Base-by-base conservation (phyloP, 2,113 vertebrate species). In the Gallinago media region DNA sequence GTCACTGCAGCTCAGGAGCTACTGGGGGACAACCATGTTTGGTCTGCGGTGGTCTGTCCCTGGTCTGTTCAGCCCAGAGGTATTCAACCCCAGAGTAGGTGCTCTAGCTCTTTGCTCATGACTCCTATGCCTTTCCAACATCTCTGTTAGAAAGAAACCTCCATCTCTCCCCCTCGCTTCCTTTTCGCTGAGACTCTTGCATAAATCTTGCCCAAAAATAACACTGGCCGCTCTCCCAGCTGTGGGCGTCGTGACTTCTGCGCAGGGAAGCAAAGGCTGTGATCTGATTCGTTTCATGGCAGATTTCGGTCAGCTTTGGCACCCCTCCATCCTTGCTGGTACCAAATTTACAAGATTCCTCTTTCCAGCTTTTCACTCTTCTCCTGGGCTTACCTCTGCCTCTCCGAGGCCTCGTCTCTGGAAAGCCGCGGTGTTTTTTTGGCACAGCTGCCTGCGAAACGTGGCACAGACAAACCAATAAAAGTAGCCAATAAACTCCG, bases 191-290 rank as follows among this genome's bases (percentile, higher is more conserved):
- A 89, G 77, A 27, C 74, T 92, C 46, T 85, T 32, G 84, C 80
- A 82, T 23, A 87, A 94, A 80, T 36, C 91, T 91, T 85, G 84
- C 95, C 95, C 94, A 86, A 26, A 92, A 95, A 96, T 88, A 96
- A 74, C 95, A 58, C 93, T 94, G 97, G 95, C 67, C 0, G 11
- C 89, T 90, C 31, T 95, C 95, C 97, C 95, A 68, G 96, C 85
- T n/a, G 59, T 55, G 91, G 93, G 92, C 17, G n/a, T 46, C 50
- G 3, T n/a, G 78, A 61, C 67, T 90, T 18, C 88, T 49, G 93
- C 46, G 0, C 68, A 12, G 92, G 70, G 92, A 76, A 68, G 76
- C 67, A 59, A 15, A 12, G 29, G 75, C 80, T 63, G 74, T 8
- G 38, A 52, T n/a, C 73, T 15, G 26, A 1, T 65, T 63, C 7